Evolutionary conservation across 2,888 invertebrate species (phyloP).

Genomic region (Nomada fabriciana): DNA sequence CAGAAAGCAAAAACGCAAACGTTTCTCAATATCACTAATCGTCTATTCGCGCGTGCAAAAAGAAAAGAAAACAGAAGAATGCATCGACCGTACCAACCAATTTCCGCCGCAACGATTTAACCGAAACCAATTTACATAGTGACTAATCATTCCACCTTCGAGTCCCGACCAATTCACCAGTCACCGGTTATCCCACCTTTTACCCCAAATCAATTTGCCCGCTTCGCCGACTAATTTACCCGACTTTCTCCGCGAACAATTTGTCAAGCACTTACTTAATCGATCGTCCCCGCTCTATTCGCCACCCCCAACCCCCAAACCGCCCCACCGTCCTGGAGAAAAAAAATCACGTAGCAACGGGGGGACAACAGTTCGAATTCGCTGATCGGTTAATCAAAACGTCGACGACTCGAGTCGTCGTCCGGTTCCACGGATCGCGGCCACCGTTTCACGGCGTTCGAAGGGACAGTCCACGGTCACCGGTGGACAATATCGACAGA

Average conservation of each 20-base stretch:
- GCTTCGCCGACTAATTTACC: slow-evolving; percentile 21
- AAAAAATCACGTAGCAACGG: slow-evolving; percentile 1
- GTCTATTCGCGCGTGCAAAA: neutral
- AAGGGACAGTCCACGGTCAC: slow-evolving; percentile 41
- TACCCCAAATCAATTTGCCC: slow-evolving; percentile 36
- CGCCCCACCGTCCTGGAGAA: neutral
- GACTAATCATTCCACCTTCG: slow-evolving; percentile 22
- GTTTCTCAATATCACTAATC: neutral
- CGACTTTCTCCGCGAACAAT: slow-evolving; percentile 30
- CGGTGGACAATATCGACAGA: slow-evolving; percentile 73
- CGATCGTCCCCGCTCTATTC: neutral
- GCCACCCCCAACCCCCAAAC: neutral
- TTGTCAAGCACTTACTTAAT: slow-evolving; percentile 32
- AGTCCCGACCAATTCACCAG: slow-evolving; percentile 6
- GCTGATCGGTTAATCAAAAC: slow-evolving; percentile 13
- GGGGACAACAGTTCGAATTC: slow-evolving; percentile 3
- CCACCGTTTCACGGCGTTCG: slow-evolving; percentile 8
- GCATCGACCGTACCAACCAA: neutral
- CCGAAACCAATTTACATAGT: slow-evolving; percentile 26
- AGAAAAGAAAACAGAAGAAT: neutral
- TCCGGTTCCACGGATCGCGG: slow-evolving; percentile 17
- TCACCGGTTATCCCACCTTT: slow-evolving; percentile 11
- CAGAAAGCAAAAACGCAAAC: neutral
- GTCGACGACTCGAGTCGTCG: slow-evolving; percentile 11
- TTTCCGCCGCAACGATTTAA: slow-evolving; percentile 26